Conservation (phyloP, 2,797 vertebrate species). For the Echeneis naucrates region DNA sequence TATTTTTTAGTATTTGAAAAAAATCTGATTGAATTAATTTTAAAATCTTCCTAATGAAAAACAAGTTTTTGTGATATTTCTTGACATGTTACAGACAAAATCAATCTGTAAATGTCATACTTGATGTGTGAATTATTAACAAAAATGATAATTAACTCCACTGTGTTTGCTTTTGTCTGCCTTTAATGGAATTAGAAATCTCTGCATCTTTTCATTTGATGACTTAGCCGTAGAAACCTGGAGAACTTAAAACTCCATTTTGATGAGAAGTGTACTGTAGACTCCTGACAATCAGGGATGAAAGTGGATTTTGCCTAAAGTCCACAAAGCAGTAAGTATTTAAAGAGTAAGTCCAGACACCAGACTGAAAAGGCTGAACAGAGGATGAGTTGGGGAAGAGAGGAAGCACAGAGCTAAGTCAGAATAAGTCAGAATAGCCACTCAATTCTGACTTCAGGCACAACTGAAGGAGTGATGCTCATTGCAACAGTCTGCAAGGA, state of each 20-base stretch:
- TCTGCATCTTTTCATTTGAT: slow-evolving; percentile 5
- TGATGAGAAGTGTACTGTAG: slow-evolving; percentile 9
- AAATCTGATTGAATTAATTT: too few relatives aligned
- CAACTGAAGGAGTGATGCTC: slow-evolving; percentile 41
- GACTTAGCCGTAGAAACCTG: slow-evolving; percentile 12
- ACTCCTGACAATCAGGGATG: slow-evolving; percentile 15
- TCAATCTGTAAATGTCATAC: too few relatives aligned
- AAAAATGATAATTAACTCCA: too few relatives aligned
- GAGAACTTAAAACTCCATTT: slow-evolving; percentile 22
- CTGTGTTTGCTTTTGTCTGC: neutral
- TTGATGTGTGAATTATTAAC: too few relatives aligned
- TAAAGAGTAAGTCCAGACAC: slow-evolving; percentile 55
- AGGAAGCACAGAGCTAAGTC: slow-evolving; percentile 44
- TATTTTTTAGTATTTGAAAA: too few relatives aligned
- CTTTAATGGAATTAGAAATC: slow-evolving; percentile 1
- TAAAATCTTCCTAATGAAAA: too few relatives aligned
- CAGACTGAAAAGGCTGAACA: slow-evolving; percentile 43
- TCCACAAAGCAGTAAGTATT: slow-evolving; percentile 41
- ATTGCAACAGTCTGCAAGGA: slow-evolving; percentile 32
- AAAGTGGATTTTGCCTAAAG: slow-evolving; percentile 22
- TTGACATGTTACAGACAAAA: too few relatives aligned
- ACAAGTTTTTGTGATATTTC: too few relatives aligned
- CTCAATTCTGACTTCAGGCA: slow-evolving; percentile 52
- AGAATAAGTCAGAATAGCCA: slow-evolving; percentile 24
- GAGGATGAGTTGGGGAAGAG: slow-evolving; percentile 62